Base-by-base conservation (phyloP, 92 coral and sea anemone genomes). In the Zoanthus sociatus region DNA sequence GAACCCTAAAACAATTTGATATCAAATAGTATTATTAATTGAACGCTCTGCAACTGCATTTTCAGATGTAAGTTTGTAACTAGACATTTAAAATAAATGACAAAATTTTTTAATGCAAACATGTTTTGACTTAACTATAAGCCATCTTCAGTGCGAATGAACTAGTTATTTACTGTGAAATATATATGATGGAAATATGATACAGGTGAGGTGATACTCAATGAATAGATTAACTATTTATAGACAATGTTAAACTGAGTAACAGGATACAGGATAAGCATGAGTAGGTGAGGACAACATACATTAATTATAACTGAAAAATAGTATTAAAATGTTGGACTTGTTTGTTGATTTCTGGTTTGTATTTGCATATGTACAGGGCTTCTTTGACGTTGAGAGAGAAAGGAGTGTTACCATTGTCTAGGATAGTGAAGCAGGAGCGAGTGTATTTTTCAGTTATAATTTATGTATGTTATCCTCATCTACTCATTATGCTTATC, bases 221-320 rank as follows among this genome's bases (percentile, higher is more conserved):
- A 74, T 74, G 78, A 73, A 74, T n/a, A 74, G 11, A 74, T 74
- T 74, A 74, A 73, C 14, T 74, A 74, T 15, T 74, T 74, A 74
- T 21, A 42, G 33, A 74, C 78, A 74, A 74, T 74, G 78, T 42
- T 74, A 16, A 10, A 74, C 14, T 74, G 9, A 44, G 78, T 45
- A 74, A 74, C 78, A 74, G 78, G 78, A 74, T 44, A 74, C 78
- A 74, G 32, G 78, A 74, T 44, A 74, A 13, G 55, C 60, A 74
- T 44, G 31, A 74, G 68, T 15, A 44, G 78, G 78, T 74, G 78
- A 74, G 1, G 31, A 74, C 78, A 74, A 46, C 78, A 74, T 16
- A 44, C 56, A 74, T 44, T 45, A 76, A 50, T 76, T 48, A 76
- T 76, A 76, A 76, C 31, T 76, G 61, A 61, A 61, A 61, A 61